Evolutionary conservation across 2,113 vertebrate species (phyloP), one percentile per base, ranked within the genome.

Genomic region (Campylorhamphus procurvoides): DNA sequence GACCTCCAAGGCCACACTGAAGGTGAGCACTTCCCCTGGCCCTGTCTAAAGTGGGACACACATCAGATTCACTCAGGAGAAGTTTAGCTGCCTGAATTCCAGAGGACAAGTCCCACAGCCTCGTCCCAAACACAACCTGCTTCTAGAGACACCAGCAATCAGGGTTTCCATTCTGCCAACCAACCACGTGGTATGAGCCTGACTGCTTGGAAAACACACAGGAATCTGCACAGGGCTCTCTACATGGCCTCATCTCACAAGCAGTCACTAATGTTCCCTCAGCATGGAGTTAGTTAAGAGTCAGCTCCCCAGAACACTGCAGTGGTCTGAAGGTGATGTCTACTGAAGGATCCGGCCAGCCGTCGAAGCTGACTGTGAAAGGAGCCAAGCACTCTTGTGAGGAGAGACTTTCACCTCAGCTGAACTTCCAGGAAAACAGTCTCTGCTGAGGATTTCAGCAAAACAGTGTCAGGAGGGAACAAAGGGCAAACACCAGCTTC

Each of bases 371-470:
- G 66, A 44, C 44, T 12, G 50, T 29, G 28, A 3, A 72, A 89
- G 60, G 1, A 53, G 42, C 82, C 67, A 79, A 89, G 49, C 13
- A 29, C 42, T 73, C 71, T 56, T 53, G 37, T 42, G 71, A 94
- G 84, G 67, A 85, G 53, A 66, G 75, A 73, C 75, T 71, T 88
- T 86, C 59, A 91, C 53, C 82, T 86, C 89, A 91, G 87, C 55
- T 92, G 92, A 93, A 87, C 56, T 56, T 80, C 35, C 79, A 92
- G 66, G 68, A 94, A 90, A 92, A 79, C 49, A 81, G 71, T 40
- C 79, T 86, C 85, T 35, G 20, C 39, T 7, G 46, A 93, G 55
- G 18, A 74, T 49, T 90, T 74, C 66, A 90, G 92, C 76, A 93
- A 77, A 92, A 81, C 80, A 56, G 47, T 9, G 23, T 76, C 66